Evolutionary conservation across 2,113 vertebrate species (phyloP), one percentile per base, ranked within the genome.

Genomic region (Catharus fuscescens): DNA sequence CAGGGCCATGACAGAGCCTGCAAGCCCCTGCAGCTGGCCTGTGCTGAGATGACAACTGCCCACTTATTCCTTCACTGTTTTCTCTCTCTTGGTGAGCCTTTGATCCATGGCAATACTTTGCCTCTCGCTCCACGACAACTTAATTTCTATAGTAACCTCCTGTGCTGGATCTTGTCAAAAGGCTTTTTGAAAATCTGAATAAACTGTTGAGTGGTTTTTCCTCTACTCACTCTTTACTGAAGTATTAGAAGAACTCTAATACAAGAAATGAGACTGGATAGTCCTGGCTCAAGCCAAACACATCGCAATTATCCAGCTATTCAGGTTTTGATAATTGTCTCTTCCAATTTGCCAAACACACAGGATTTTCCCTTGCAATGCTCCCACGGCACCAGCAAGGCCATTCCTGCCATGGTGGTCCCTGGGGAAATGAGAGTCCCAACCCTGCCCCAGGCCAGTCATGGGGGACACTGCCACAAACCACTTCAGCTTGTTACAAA

Each of bases 71-170:
- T 86, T 4, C 59, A 70, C 91, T 80, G 81, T 83, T 79, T 76
- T 62, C 45, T 50, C 36, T 70, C 69, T 85, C 87, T 91, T 13
- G 0, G 80, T 52, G 87, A 95, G 93, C 89, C 89, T 93, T 94
- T 95, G 95, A 93, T 95, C 85, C 21, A 1, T 78, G 45, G 92
- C 59, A 88, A 77, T 82, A 70, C 93, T 93, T 95, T 77, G 78
- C 74, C 81, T 91, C 93, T 93, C 62, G 0, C 95, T 90, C 93
- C 92, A 95, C 59, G 42, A 95, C 90, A 95, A 95, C 79, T 95
- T 94, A 93, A 95, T 95, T 97, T 92, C 95, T 95, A 92, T 91
- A 96, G 95, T 95, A 95, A 93, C 93, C 90, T 96, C 74, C 94
- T 95, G 84, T 54, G 90, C 92, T 77, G 90, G 85, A 91, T 87